Base-by-base conservation (phyloP, 2,113 vertebrate genomes). In the Paraplagusia blochii region DNA sequence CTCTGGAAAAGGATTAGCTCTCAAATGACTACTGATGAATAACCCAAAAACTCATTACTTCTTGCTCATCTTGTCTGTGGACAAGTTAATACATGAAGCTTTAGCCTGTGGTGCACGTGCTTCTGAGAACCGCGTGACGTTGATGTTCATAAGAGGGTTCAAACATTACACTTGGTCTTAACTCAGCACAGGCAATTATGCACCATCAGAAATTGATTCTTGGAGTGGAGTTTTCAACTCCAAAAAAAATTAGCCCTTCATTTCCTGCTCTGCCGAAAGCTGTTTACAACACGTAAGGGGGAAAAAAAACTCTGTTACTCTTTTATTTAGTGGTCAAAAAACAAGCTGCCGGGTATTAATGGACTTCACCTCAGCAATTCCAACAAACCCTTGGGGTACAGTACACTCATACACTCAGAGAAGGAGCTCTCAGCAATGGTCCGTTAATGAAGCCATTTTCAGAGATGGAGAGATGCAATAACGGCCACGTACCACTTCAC, bases 321-420 rank as follows among this genome's bases (percentile, higher is more conserved):
- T 82, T 87, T 87, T 85, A 87, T 88, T 84, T 85, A 80, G 82
- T 80, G 81, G 68, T 83, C 66, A 80, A 84, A 84, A 84, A 84
- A 80, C 72, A 81, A 83, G 82, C 71, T 76, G 71, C 69, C 42
- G 59, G 74, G 72, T 78, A 79, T 83, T 87, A 88, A 85, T 88
- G 77, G 83, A 85, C 81, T 87, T 83, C 79, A 88, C 81, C 80
- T 85, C 78, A 70, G 76, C 71, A 66, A 36, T 80, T 77, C 59
- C 16, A 29, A 38, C 14, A 33, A 70, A 76, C 80, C 78, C 84
- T 85, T 35, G 29, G 77, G 85, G 74, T 81, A 69, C 57, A 64
- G 62, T 12, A 8, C 34, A 53, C 50, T 77, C 58, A 39, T 79
- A 69, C 45, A 13, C 76, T 79, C 52, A 39, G 76, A 66, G 4